Base-by-base conservation (phyloP, 2,888 invertebrate genomes). In the Pyrgus malvae region DNA sequence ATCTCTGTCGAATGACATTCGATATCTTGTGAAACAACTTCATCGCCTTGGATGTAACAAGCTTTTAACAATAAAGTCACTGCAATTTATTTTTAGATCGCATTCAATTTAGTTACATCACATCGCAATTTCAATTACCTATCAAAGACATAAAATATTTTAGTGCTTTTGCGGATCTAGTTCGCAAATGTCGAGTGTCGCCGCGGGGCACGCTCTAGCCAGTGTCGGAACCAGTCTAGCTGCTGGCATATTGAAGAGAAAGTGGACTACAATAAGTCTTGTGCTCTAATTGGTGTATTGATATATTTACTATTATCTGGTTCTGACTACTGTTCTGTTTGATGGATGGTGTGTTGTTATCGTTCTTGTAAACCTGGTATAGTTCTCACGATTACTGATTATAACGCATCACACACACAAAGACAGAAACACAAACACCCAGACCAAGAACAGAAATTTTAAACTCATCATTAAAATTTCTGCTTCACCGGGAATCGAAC, bases 151-250 rank as follows among this genome's bases (percentile, higher is more conserved):
- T 23, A 17, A 14, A 35, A 37, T 17, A 41, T 54, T 54, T 54
- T 16, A 31, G 17, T 40, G 23, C 27, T 27, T 25, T 40, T 23
- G 16, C 42, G 27, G 33, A 25, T 56, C 38, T 38, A 38, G 48
- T 45, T 27, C 33, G 6, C 37, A 48, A 48, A 46, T 54, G 45
- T 27, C 45, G 29, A 14, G 29, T 54, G 40, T 29, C 23, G 31
- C 53, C 23, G 23, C 29, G n/a, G 33, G 45, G 45, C 19, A n/a
- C 17, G 33, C 9, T 21, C 45, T 33, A 45, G 46, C 5, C 4
- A 40, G 16, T 16, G 35, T 35, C 16, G 12, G n/a, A 9, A 45
- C 46, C 33, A 37, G 48, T 37, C 48, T 48, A 38, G 37, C 37
- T 8, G n/a, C 17, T 38, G 19, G 19, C 31, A 21, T 23, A 46